Evolutionary conservation across 1,140 invertebrate genomes (phyloP), one percentile per base, ranked within the genome.

Genomic region (Octopus bimaculoides): DNA sequence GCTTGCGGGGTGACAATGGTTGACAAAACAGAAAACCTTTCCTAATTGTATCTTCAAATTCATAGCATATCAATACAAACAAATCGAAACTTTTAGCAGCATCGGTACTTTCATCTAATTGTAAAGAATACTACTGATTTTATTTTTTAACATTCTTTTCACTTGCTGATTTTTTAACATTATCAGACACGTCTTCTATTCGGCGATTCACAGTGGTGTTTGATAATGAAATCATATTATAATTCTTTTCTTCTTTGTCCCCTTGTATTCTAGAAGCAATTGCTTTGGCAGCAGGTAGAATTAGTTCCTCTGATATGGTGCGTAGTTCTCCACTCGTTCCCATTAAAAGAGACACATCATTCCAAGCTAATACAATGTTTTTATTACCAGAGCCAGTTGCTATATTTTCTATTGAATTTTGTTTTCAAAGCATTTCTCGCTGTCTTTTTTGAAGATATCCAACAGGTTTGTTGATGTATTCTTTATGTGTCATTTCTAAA

Each of bases 1-100:
- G 20, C 52, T 17, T 52, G 5, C 52, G 17, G 20, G 74, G 4
- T 7, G 26, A 52, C 7, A 75, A 41, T 52, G 74, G 52, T 8
- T 75, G 26, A 17, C 74, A 75, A 75, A 75, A 75, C 5, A 75
- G 20, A 17, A 75, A 75, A 52, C 52, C 74, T 75, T 75, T 52
- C 12, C 52, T 75, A 8, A 75, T 75, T 8, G 20, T 75, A 6
- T 53, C 17, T 9, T 75, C 12, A 17, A 17, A 41, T 75, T 75
- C 74, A 17, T 75, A 75, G 8, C 74, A 14, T 52, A 75, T 41
- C 6, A 75, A 75, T 26, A 52, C 5, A 17, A 75, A 17, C 8
- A 75, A 14, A 41, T 75, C 14, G 41, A 17, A 7, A 14, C 17
- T 52, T n/a, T 75, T 41, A 10, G 17, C 17, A 41, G 52, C 52